A percentile compares a stretch with the other conserved stretches of the same genome.
Conservation (phyloP, 2,888 invertebrate genomes). For the Crepidodera aurea region DNA sequence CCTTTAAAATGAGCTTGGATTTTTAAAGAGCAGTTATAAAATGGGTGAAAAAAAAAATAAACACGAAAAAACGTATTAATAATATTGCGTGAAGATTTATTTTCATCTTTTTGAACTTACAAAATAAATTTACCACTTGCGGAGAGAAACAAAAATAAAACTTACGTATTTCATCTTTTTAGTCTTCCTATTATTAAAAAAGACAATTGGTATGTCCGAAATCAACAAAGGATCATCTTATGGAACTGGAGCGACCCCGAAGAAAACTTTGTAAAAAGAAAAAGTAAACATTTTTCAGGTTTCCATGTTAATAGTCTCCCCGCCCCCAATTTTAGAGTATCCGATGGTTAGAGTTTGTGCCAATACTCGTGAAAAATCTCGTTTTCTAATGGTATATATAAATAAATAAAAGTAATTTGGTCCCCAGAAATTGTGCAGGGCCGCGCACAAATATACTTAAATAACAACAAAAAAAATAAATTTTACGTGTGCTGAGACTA, state of each 20-base stretch:
- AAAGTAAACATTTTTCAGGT: conserved; percentile 7
- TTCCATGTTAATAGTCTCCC: conserved; percentile 12
- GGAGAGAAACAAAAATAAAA: too few relatives aligned
- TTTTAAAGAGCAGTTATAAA: too few relatives aligned
- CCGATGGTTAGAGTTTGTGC: conserved; percentile 38
- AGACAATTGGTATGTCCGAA: conserved; percentile 84
- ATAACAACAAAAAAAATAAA: too few relatives aligned
- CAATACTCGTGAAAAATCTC: conserved; percentile 33
- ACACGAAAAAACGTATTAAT: too few relatives aligned
- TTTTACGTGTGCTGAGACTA: too few relatives aligned
- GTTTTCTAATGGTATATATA: conserved; percentile 8
- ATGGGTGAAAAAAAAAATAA: too few relatives aligned
- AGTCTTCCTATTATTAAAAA: conserved; percentile 82
- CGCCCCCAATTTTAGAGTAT: conserved; percentile 17
- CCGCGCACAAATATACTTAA: too few relatives aligned
- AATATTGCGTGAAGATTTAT: too few relatives aligned
- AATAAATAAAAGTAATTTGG: background rate
- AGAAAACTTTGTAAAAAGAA: conserved; percentile 56
- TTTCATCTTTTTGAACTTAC: too few relatives aligned
- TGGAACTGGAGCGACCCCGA: conserved; percentile 69
- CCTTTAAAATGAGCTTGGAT: too few relatives aligned
- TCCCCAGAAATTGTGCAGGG: conserved; percentile 15
- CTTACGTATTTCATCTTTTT: too few relatives aligned
- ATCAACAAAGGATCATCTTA: conserved; percentile 86
- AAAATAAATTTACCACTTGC: too few relatives aligned